Percentiles rank a stretch among this genome's conserved stretches.
Conservation (phyloP, 37 sponge, comb jelly and placozoan genomes). For the Aplysina aerophoba region DNA sequence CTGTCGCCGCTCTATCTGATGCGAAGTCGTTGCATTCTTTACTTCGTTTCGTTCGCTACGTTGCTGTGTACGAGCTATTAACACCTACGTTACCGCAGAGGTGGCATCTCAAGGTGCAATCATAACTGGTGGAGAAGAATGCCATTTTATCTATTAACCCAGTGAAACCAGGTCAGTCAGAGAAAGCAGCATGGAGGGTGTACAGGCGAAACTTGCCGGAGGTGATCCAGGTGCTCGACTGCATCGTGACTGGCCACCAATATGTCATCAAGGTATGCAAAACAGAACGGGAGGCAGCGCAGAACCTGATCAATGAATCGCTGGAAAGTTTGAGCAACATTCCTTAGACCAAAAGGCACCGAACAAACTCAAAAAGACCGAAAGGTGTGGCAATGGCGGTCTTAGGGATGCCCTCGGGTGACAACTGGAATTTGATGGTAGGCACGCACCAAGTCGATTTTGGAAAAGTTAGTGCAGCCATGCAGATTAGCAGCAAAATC, state of each 20-base stretch:
- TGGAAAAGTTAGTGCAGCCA: conserved; percentile 26
- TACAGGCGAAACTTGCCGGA: no score
- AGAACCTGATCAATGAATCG: conserved; percentile 55
- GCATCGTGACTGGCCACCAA: conserved; percentile 35
- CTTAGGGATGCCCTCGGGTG: neutral
- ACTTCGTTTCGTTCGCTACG: no score
- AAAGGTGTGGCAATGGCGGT: neutral
- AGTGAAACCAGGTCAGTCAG: no score
- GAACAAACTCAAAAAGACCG: no score
- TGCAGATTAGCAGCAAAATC: conserved; percentile 22
- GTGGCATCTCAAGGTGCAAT: no score
- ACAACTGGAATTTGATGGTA: conserved; percentile 59
- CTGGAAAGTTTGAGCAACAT: neutral
- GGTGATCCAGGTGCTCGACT: conserved; percentile 42
- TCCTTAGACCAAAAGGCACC: neutral
- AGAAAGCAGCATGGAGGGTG: no score
- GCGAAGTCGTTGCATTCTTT: no score
- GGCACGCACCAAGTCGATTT: conserved; percentile 30
- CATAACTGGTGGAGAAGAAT: no score
- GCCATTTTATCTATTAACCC: no score
- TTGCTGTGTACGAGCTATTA: no score
- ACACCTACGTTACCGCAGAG: no score
- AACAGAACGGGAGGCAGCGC: conserved; percentile 36
- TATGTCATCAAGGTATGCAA: conserved; percentile 48
- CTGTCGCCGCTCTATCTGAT: no score